Conservation (phyloP, 2,888 invertebrate species). For the Tetanocera ferruginea region DNA sequence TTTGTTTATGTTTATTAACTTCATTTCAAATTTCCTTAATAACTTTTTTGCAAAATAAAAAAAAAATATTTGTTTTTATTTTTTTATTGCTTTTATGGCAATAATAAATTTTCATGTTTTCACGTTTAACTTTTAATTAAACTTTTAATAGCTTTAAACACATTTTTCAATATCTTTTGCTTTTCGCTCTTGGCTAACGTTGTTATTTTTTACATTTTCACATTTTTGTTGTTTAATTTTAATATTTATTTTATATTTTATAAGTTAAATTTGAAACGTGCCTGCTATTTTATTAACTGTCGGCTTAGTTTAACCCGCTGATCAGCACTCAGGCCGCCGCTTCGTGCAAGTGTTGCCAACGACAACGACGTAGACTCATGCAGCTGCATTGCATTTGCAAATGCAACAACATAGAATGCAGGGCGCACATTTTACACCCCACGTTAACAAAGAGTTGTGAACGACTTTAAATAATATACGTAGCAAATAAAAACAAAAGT, state of each 20-base stretch:
- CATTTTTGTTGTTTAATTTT: constrained; percentile 6
- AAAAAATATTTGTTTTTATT: neutral
- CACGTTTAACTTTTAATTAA: neutral
- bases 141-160: neutral
- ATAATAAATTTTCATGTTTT: neutral
- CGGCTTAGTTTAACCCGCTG: constrained; percentile 1
- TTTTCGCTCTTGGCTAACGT: neutral
- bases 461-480: constrained; percentile 10
- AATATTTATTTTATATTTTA: neutral
- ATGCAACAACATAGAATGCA: neutral
- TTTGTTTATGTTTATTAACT: no score
- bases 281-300: constrained; percentile 16
- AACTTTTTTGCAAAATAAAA: neutral
- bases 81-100: neutral
- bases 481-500: neutral
- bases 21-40: no score
- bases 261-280: constrained; percentile 8
- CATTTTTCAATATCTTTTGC: neutral
- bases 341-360: constrained; percentile 18
- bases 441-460: neutral
- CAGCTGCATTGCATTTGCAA: constrained; percentile 13
- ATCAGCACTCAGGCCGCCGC: neutral
- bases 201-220: neutral
- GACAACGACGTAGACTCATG: neutral
- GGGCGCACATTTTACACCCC: constrained; percentile 21